These are phyloP conservation scores for Agrotis segetum DNA, from an alignment of 2,888 invertebrate species.

Conservation along the genomic window DNA sequence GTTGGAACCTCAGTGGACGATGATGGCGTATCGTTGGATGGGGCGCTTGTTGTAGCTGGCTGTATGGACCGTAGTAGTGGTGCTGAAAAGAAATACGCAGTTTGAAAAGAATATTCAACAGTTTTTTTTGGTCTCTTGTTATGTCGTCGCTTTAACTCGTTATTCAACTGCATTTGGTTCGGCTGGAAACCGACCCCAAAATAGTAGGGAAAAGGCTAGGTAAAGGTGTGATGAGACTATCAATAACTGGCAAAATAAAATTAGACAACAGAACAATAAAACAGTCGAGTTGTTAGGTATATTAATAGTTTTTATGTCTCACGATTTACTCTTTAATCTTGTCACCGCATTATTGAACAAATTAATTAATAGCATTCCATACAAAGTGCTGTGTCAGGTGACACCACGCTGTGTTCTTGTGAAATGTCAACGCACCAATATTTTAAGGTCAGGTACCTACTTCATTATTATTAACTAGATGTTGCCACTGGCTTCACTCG, in stretches of 20 bases:
- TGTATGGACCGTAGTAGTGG: slow-evolving; percentile 66
- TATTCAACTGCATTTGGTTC: too few species aligned
- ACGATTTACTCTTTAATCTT: neutral
- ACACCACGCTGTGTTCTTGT: slow-evolving; percentile 17
- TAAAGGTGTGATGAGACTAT: too few species aligned
- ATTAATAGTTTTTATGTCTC: neutral
- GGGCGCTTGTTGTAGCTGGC: slow-evolving; percentile 60
- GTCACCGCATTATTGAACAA: neutral
- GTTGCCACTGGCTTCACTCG: too few species aligned
- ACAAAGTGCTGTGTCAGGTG: slow-evolving; percentile 36
- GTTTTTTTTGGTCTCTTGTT: neutral
- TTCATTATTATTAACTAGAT: too few species aligned
- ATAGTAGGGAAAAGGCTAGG: too few species aligned
- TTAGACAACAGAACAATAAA: neutral
- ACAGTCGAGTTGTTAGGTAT: neutral
- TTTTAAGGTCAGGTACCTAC: slow-evolving; percentile 12
- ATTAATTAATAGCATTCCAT: slow-evolving; percentile 48
- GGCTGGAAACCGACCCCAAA: too few species aligned
- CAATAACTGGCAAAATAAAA: too few species aligned
- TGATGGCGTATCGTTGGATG: slow-evolving; percentile 60
- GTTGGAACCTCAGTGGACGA: slow-evolving; percentile 63
- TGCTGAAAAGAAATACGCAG: slow-evolving; percentile 52
- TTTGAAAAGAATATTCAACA: neutral
- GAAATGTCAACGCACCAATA: slow-evolving; percentile 14
- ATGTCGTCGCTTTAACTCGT: neutral